These are phyloP conservation scores for Ommatoiulus sabulosus DNA, from an alignment of 2,888 invertebrate species.

Conservation along the genomic window DNA sequence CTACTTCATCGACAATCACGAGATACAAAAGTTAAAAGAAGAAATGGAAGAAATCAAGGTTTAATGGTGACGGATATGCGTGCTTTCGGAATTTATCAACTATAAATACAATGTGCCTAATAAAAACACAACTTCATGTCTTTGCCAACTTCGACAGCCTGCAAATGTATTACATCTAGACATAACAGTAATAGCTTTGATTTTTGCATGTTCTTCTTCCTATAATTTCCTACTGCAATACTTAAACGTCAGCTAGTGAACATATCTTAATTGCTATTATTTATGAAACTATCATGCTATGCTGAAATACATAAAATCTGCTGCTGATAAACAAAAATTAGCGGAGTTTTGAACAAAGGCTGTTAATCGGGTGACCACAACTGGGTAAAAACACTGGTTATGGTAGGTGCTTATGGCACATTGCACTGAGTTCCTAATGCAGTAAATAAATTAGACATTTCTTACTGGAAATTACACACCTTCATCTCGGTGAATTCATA, in stretches of 20 bases:
- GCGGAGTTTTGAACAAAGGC: background rate
- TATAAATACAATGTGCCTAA: background rate
- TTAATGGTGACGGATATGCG: background rate
- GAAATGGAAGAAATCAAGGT: slow-evolving; percentile 73
- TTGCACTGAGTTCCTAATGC: background rate
- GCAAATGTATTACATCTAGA: background rate
- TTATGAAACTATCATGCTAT: background rate
- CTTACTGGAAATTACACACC: background rate
- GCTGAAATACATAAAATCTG: background rate
- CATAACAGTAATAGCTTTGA: background rate
- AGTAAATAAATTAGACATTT: background rate
- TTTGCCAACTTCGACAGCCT: background rate
- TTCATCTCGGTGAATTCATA: background rate
- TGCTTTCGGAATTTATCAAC: background rate
- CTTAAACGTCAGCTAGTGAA: background rate
- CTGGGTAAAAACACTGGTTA: background rate
- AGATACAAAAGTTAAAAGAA: slow-evolving; percentile 84
- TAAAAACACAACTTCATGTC: background rate
- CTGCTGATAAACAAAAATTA: background rate
- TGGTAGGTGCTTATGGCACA: background rate
- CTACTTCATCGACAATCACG: slow-evolving; percentile 92
- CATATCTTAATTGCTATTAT: background rate
- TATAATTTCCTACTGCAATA: background rate
- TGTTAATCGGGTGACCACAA: background rate
- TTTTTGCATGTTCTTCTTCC: background rate